A percentile compares a stretch with the other conserved stretches of the same genome.
Evolutionary conservation across 2,113 vertebrate species (phyloP).

Genomic region (Scytalopus superciliaris): DNA sequence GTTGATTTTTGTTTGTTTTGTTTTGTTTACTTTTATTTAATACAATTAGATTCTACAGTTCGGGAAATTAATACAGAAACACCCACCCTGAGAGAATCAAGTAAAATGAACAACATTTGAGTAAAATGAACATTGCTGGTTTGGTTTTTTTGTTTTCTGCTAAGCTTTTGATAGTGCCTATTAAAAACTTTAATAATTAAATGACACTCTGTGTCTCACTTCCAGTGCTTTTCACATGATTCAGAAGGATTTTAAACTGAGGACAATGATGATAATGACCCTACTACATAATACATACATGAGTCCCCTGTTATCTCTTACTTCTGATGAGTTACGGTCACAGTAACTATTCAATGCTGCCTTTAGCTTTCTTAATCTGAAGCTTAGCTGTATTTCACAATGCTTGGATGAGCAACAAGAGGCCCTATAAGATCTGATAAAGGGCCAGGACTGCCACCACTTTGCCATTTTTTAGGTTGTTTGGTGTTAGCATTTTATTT

Average conservation of each 20-base stretch:
- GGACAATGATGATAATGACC: neutral
- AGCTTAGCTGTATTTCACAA: neutral
- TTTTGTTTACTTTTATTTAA: neutral
- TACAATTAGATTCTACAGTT: neutral
- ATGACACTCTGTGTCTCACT: neutral
- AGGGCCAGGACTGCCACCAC: neutral
- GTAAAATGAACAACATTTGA: neutral
- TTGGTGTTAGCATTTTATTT: neutral
- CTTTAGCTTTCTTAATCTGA: neutral
- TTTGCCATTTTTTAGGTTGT: neutral
- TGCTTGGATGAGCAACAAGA: neutral
- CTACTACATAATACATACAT: neutral
- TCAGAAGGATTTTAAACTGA: neutral
- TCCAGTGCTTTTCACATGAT: neutral
- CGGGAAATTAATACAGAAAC: neutral
- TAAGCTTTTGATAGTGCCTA: neutral
- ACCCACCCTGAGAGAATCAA: neutral
- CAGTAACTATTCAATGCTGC: neutral
- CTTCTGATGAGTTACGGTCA: neutral
- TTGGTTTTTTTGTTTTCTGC: neutral
- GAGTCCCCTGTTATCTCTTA: neutral
- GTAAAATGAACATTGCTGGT: accelerated
- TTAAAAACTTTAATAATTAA: neutral
- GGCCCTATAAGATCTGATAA: neutral
- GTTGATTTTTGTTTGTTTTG: no score